A percentile compares a stretch with the other conserved stretches of the same genome.
These are phyloP conservation scores for Strigamia crassipes DNA, from an alignment of 2,888 invertebrate genomes.

Conservation along the genomic window DNA sequence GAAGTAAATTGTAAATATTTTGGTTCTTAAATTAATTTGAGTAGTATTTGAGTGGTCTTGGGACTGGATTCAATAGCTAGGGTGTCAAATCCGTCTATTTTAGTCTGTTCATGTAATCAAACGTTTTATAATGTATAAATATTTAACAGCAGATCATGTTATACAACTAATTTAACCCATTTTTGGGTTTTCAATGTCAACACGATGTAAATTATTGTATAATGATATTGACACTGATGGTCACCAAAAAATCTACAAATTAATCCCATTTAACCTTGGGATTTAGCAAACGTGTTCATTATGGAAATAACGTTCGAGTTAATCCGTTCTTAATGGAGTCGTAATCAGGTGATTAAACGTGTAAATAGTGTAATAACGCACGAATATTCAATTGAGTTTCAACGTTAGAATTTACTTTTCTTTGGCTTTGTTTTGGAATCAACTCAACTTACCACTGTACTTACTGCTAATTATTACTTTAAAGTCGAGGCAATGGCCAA, in stretches of 20 bases:
- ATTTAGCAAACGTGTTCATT: not conserved
- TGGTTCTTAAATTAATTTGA: not conserved
- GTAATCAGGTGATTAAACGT: not conserved
- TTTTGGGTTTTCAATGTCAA: constrained; percentile 15
- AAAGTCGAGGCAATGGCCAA: not conserved
- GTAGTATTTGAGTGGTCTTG: constrained; percentile 20
- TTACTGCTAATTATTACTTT: constrained; percentile 21
- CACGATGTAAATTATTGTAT: constrained; percentile 8
- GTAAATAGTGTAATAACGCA: not conserved
- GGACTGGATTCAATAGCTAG: not conserved
- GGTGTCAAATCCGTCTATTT: not conserved
- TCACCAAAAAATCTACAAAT: not conserved
- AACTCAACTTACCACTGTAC: not conserved
- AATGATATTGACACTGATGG: not conserved
- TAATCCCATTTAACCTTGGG: not conserved
- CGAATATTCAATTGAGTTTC: not conserved
- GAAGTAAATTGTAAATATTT: constrained; percentile 28
- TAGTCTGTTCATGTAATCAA: not conserved
- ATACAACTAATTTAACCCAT: not conserved
- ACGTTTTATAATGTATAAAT: constrained; percentile 28
- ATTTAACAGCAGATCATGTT: constrained; percentile 12
- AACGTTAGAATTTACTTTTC: not conserved
- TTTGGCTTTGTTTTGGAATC: not conserved
- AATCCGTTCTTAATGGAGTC: not conserved
- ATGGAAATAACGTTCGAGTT: not conserved